Evolutionary conservation across 2,888 invertebrate genomes (phyloP).

Genomic region (Eilema sororculum): DNA sequence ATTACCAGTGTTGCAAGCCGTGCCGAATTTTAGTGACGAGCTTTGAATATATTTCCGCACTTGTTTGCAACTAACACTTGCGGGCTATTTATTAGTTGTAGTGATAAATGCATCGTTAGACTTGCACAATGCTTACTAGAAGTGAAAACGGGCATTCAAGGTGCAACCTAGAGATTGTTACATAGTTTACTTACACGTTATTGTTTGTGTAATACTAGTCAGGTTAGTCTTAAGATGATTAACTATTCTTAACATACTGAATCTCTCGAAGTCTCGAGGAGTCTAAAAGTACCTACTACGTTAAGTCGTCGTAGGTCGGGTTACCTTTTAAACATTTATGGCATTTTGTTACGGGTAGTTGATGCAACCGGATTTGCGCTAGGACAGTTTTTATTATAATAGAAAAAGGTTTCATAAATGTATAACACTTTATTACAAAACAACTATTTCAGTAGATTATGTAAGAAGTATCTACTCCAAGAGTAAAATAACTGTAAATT

Average conservation of each 20-base stretch:
- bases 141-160: slow-evolving; percentile 16
- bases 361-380: too few species aligned
- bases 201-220: background rate
- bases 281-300: too few species aligned
- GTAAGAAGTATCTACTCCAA: background rate
- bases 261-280: too few species aligned
- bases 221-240: too few species aligned
- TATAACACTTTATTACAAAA: too few species aligned
- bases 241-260: too few species aligned
- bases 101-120: slow-evolving; percentile 13
- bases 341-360: too few species aligned
- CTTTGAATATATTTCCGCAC: slow-evolving; percentile 34
- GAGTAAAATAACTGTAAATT: background rate
- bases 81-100: slow-evolving; percentile 17
- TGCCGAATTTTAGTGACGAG: slow-evolving; percentile 52
- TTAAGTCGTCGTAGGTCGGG: too few species aligned
- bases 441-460: background rate
- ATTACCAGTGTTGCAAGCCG: slow-evolving; percentile 59
- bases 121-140: background rate
- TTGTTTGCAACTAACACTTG: slow-evolving; percentile 39
- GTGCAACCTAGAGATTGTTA: slow-evolving; percentile 4
- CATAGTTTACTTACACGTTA: background rate
- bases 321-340: too few species aligned
- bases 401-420: too few species aligned
- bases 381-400: too few species aligned